Conservation (phyloP, 1,140 invertebrate species). For the Calliopsis andreniformis region DNA sequence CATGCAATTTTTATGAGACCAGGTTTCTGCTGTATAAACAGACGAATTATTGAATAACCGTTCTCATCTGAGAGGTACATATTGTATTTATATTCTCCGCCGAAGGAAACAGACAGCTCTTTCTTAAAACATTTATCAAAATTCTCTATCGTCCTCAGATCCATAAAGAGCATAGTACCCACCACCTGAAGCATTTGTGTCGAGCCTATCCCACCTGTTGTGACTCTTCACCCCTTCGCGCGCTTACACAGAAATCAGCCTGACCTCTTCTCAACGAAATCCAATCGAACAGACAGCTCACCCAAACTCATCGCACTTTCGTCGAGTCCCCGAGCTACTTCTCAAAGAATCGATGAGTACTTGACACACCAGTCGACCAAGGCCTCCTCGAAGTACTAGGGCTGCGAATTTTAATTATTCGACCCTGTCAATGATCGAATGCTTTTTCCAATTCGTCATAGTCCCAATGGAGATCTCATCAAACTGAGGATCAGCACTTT, state of each 20-base stretch:
- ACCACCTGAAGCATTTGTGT: not conserved
- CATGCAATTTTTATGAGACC: no score
- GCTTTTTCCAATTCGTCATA: not conserved
- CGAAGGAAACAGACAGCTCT: no score
- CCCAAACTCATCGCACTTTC: conserved; percentile 10
- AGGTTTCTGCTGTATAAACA: no score
- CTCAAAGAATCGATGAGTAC: not conserved
- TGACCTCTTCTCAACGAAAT: not conserved
- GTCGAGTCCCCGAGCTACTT: not conserved
- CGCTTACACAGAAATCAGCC: not conserved
- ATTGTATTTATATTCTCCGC: no score
- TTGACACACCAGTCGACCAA: not conserved
- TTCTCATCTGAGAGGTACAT: no score
- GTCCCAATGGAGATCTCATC: conserved; percentile 23
- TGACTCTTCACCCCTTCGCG: conserved; percentile 14
- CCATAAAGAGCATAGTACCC: not conserved
- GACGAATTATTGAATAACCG: no score
- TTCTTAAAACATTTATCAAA: no score
- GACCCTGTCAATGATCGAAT: not conserved
- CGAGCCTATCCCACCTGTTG: conserved; percentile 42
- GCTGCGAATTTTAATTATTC: not conserved
- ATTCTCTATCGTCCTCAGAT: no score
- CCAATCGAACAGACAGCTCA: not conserved
- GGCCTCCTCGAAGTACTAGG: conserved; percentile 1
- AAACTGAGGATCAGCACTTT: conserved; percentile 5